Base-by-base conservation (phyloP, 2,113 vertebrate genomes). In the Brachionichthys hirsutus region DNA sequence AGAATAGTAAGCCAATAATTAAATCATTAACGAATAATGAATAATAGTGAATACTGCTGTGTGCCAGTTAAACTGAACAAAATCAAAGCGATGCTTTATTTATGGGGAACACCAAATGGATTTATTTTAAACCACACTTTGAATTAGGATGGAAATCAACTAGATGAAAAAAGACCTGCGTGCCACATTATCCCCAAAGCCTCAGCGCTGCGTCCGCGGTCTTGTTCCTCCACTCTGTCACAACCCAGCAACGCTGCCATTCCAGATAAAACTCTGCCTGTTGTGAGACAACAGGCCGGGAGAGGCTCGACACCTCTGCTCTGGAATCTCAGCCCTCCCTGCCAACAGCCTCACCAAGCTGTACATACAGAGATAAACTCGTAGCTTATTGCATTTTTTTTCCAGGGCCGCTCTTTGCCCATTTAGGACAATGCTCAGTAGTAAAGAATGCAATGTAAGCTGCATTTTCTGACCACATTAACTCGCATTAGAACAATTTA, bases 211-310 rank as follows among this genome's bases (percentile, higher is more conserved):
- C 54, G 72, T 69, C 69, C 73, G 71, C 65, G 55, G 7, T 12
- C 47, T 67, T 73, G 44, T 74, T 58, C 70, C 50, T 67, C 54
- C 12, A 49, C 66, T 70, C 62, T 57, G 70, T 76, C 55, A 77
- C 64, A 79, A 56, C 42, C 65, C 52, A 67, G 48, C 17, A 18
- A 70, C 49, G 66, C 65, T 85, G 71, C 63, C 75, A 36, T 54
- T 42, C 38, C 35, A 47, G 67, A 81, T 87, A 75, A 81, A 72
- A 77, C 55, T 55, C 64, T 52, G 46, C 56, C 22, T 18, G 18
- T 57, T 46, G 16, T 12, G 55, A 73, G 40, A 53, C 49, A 65
- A 60, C 66, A 19, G 11, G 54, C 60, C 60, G 54, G 60, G 54
- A 62, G 44, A 64, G 46, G 59, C 62, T 51, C 10, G 38, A 63